These are phyloP conservation scores for Cataglyphis albicans DNA, from an alignment of 2,888 invertebrate species.

Conservation along the genomic window DNA sequence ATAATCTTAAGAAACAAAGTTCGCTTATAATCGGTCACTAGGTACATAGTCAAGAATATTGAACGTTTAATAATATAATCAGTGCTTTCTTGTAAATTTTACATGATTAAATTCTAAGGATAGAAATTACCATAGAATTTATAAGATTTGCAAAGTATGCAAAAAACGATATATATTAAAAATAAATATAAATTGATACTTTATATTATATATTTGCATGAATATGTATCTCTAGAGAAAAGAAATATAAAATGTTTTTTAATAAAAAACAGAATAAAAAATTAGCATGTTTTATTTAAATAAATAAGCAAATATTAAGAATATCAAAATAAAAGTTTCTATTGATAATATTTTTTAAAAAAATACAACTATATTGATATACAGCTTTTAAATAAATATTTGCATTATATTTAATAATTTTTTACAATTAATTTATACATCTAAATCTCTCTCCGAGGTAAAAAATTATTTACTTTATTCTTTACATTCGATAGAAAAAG, in stretches of 20 bases:
- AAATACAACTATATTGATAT: background rate
- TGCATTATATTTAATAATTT: background rate
- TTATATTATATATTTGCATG: background rate
- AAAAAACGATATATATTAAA: background rate
- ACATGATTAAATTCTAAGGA: background rate
- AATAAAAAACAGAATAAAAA: background rate
- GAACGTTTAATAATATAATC: conserved; percentile 21
- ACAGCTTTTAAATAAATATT: background rate
- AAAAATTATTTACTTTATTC: background rate
- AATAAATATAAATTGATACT: background rate
- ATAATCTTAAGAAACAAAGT: background rate
- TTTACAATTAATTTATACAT: conserved; percentile 2
- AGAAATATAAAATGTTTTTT: background rate
- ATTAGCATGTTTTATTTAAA: background rate
- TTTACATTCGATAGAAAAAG: background rate
- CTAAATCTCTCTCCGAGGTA: background rate
- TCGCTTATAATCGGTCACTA: background rate
- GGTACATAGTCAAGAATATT: background rate
- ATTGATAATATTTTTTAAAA: background rate
- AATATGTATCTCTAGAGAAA: background rate
- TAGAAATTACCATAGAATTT: background rate
- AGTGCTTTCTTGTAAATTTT: background rate
- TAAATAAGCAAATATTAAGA: background rate
- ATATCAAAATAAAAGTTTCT: background rate
- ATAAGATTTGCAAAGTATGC: background rate